Evolutionary conservation across 2,797 vertebrate species (phyloP).

Genomic region (Micropoecilia bifurca): DNA sequence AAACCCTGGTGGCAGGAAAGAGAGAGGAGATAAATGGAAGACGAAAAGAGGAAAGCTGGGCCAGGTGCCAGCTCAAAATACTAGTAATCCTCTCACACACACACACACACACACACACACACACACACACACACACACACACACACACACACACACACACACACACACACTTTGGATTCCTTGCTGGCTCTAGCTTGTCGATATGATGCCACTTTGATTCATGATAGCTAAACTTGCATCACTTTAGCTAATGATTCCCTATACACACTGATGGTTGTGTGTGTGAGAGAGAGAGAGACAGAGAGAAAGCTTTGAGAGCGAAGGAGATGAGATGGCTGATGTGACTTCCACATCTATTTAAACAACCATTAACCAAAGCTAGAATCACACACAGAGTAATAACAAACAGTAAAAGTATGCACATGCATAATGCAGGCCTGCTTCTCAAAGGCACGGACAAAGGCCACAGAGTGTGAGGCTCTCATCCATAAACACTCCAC

Average conservation of each 20-base stretch:
- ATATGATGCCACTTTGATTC: conserved; percentile 83
- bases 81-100: conserved; percentile 61
- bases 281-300: conserved; percentile 3
- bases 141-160: conserved; percentile 31
- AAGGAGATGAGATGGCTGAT: conserved; percentile 70
- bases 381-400: conserved; percentile 45
- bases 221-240: conserved; percentile 81
- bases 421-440: conserved; percentile 71
- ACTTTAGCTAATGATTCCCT: conserved; percentile 84
- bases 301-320: conserved; percentile 23
- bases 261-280: conserved; percentile 60
- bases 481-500: conserved; percentile 45
- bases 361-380: conserved; percentile 68
- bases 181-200: conserved; percentile 76
- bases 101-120: conserved; percentile 31
- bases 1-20: conserved; percentile 50
- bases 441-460: conserved; percentile 46
- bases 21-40: conserved; percentile 63
- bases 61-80: conserved; percentile 72
- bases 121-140: conserved; percentile 35
- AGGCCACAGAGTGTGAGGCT: conserved; percentile 37
- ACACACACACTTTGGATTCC: conserved; percentile 67
- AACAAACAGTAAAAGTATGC: conserved; percentile 56
- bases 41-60: conserved; percentile 50
- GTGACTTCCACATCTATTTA: conserved; percentile 77